These are phyloP conservation scores for Diachrysia chrysitis DNA, from an alignment of 2,888 invertebrate species.

Conservation along the genomic window DNA sequence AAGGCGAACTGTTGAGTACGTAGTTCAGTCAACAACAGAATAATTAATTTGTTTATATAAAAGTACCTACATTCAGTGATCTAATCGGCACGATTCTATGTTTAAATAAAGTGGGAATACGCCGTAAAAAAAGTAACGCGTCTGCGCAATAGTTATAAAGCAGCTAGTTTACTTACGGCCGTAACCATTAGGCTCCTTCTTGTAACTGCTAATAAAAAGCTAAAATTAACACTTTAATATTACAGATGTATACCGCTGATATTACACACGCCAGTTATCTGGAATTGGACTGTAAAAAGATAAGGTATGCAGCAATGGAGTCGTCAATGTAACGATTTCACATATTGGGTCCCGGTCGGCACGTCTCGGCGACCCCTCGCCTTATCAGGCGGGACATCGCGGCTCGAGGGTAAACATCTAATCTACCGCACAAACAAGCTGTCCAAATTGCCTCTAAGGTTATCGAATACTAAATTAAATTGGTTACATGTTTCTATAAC, in stretches of 20 bases:
- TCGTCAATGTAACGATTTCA: constrained; percentile 79
- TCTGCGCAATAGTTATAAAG: constrained; percentile 38
- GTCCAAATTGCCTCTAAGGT: constrained; percentile 81
- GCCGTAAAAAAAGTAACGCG: constrained; percentile 45
- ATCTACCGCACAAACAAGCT: constrained; percentile 83
- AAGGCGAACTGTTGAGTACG: neutral
- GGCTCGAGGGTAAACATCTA: constrained; percentile 82
- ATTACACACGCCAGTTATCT: constrained; percentile 64
- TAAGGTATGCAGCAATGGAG: constrained; percentile 76
- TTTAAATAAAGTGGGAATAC: constrained; percentile 44
- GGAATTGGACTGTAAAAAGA: constrained; percentile 75
- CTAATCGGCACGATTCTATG: constrained; percentile 37
- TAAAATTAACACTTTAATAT: constrained; percentile 55
- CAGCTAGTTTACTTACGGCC: constrained; percentile 32
- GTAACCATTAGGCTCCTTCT: constrained; percentile 34
- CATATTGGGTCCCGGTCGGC: constrained; percentile 77
- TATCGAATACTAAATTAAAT: constrained; percentile 85
- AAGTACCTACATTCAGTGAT: constrained; percentile 10
- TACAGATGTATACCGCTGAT: constrained; percentile 50
- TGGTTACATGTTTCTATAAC: constrained; percentile 74
- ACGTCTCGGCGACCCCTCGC: constrained; percentile 75
- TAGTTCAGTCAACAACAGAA: constrained; percentile 27
- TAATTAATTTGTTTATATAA: constrained; percentile 39
- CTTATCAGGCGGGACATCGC: constrained; percentile 82
- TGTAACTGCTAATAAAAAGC: constrained; percentile 43